phyloP scores from a whole-genome alignment of 2,888 invertebrate genomes.

The Trachelus tabidus region DNA sequence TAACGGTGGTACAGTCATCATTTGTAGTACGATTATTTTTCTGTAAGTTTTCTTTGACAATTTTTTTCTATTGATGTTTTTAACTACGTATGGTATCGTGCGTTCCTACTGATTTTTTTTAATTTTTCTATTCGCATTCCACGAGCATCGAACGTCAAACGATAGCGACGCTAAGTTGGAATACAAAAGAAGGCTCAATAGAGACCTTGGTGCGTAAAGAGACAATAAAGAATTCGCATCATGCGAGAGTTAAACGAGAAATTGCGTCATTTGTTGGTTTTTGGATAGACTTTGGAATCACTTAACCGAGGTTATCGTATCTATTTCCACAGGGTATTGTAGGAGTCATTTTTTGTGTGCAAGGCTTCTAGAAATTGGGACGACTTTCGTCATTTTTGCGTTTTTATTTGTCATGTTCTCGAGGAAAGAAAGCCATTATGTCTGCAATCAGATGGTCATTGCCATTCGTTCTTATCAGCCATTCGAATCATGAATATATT shows the following conservation, averaged over 20 bases:
- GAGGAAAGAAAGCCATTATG: neutral
- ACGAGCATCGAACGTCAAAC: slow-evolving; percentile 30
- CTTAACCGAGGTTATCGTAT: neutral
- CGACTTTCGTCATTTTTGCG: neutral
- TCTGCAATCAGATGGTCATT: neutral
- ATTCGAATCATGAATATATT: neutral
- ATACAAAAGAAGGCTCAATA: slow-evolving; percentile 16
- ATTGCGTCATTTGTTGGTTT: slow-evolving; percentile 18
- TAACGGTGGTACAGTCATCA: neutral
- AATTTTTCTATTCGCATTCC: slow-evolving; percentile 33
- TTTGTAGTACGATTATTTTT: neutral
- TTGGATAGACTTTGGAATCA: neutral
- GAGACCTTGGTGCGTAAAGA: slow-evolving; percentile 41
- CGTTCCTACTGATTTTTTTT: neutral
- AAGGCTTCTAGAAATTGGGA: neutral
- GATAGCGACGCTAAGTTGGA: slow-evolving; percentile 16
- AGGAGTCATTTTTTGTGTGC: neutral
- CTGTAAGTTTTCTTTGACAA: neutral
- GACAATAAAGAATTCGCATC: slow-evolving; percentile 44
- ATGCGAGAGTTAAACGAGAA: slow-evolving; percentile 21
- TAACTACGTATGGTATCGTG: neutral
- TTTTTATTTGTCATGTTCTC: slow-evolving; percentile 1
- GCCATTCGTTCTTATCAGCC: neutral
- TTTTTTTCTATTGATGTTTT: neutral
- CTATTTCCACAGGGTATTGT: neutral